Conservation (phyloP, 1,140 invertebrate species). For the Polypedilum vanderplanki region DNA sequence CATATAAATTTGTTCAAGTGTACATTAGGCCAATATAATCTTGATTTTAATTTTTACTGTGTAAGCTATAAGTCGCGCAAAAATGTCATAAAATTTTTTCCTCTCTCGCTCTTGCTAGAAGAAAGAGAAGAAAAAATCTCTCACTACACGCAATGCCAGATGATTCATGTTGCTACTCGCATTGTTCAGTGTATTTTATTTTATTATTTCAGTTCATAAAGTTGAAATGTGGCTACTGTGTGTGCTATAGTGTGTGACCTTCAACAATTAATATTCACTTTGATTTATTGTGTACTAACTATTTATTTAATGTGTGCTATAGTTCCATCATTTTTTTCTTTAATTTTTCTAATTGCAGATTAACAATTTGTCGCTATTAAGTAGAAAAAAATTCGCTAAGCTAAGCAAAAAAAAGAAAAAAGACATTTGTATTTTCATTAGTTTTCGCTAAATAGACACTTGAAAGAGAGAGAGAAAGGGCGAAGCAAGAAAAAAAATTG, state of each 20-base stretch:
- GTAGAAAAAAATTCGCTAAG: conserved; percentile 5
- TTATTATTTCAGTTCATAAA: background rate
- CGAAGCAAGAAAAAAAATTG: background rate
- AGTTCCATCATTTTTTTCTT: background rate
- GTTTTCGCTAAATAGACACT: background rate
- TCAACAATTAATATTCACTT: background rate
- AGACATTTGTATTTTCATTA: conserved; percentile 5
- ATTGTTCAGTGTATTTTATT: background rate
- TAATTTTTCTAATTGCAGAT: conserved; percentile 6
- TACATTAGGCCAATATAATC: background rate
- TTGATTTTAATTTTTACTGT: conserved; percentile 14
- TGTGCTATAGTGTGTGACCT: background rate
- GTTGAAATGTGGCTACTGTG: background rate
- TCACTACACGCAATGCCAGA: background rate
- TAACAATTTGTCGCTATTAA: conserved; percentile 19
- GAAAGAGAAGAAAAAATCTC: background rate
- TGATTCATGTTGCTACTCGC: background rate
- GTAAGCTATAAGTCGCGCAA: background rate
- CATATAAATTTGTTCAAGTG: background rate
- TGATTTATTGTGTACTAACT: too few relatives aligned
- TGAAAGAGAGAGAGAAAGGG: background rate
- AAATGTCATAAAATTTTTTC: conserved; percentile 18
- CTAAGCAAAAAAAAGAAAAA: background rate
- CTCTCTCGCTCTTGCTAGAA: background rate
- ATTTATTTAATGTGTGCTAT: background rate